A percentile compares a stretch with the other conserved stretches of the same genome.
Conservation (phyloP, 64 coral and sea anemone species). For the Hydrozoanthus tunicans region DNA sequence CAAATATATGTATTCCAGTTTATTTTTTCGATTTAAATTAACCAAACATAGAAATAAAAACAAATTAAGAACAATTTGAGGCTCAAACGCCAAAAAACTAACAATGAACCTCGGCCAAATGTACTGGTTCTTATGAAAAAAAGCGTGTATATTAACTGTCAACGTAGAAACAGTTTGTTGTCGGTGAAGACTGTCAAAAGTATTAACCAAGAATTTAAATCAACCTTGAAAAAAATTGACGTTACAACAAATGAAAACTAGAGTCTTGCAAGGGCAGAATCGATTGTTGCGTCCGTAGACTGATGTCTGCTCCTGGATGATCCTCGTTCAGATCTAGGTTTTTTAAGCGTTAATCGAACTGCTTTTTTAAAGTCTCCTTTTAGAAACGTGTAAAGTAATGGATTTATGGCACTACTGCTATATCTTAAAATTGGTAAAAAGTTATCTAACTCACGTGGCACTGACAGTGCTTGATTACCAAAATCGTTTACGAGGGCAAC, state of each 20-base stretch:
- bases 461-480: neutral
- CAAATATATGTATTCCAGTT: no score
- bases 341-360: conserved; percentile 19
- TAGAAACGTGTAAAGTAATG: conserved; percentile 76
- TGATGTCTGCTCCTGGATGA: neutral
- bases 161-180: no score
- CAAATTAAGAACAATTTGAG: no score
- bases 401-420: conserved; percentile 43
- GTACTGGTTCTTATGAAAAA: no score
- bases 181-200: no score
- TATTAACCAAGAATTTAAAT: neutral
- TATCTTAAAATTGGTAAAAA: conserved; percentile 60
- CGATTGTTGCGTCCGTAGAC: neutral
- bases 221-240: no score
- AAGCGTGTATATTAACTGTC: no score
- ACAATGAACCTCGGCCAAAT: no score
- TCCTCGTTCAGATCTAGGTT: neutral
- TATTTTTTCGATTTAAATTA: no score
- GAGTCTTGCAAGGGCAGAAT: neutral
- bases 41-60: no score
- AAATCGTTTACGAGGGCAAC: conserved; percentile 45
- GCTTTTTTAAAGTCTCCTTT: conserved; percentile 78
- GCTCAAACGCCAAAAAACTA: no score
- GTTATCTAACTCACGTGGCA: neutral
- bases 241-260: neutral